Conservation (phyloP, 1,140 invertebrate species). For the Drosophila santomea region DNA sequence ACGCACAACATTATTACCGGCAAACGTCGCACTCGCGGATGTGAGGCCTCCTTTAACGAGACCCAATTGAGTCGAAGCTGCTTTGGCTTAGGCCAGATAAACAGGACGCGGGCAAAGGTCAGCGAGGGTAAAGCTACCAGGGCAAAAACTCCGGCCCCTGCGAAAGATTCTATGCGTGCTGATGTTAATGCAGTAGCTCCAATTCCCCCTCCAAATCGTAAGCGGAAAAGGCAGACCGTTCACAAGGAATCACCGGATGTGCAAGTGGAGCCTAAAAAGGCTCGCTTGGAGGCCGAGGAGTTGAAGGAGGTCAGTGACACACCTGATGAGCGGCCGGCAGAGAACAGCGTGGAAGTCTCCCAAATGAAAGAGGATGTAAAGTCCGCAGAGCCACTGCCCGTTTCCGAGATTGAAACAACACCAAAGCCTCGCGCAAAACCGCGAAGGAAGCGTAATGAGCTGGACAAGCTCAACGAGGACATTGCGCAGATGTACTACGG, state of each 20-base stretch:
- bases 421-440: conserved; percentile 1
- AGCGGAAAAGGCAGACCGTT: conserved; percentile 15
- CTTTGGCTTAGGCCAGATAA: conserved; percentile 34
- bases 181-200: background rate
- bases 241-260: background rate
- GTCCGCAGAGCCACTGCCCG: background rate
- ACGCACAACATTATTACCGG: conserved; percentile 75
- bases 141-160: background rate
- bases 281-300: background rate
- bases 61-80: conserved; percentile 35
- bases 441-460: conserved; percentile 77
- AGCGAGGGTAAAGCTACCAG: background rate
- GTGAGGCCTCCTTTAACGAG: conserved; percentile 56
- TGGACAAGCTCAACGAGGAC: conserved; percentile 88
- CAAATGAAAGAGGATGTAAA: background rate
- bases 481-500: conserved; percentile 85
- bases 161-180: background rate
- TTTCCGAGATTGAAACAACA: background rate
- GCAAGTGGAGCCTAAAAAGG: background rate
- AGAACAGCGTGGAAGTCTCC: background rate
- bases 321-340: background rate
- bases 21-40: conserved; percentile 60
- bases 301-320: background rate
- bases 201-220: background rate
- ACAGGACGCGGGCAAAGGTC: background rate